Base-by-base conservation (phyloP, 2,113 vertebrate species). In the Petaurus breviceps region DNA sequence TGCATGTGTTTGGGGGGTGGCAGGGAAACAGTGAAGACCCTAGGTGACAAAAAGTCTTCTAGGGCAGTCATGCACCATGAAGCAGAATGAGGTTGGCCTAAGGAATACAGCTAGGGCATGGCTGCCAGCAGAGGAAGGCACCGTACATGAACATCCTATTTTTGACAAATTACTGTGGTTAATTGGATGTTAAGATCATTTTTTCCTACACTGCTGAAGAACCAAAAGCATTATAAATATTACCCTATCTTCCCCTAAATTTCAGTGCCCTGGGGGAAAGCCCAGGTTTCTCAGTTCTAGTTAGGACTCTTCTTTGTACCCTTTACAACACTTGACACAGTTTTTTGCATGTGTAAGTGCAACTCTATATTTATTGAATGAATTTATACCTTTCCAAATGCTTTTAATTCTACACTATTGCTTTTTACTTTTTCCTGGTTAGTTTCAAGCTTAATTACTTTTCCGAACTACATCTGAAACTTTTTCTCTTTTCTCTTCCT, bases 361-460 rank as follows among this genome's bases (percentile, higher is more conserved):
- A 84, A 2, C 1, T 43, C 68, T 43, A 43, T 84, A 43, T n/a
- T 84, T n/a, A 37, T 43, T 84, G 68, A 43, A 84, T 84, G 68
- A 84, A 84, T n/a, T 84, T 84, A 92, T 96, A 94, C 93, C 26
- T 90, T 57, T 84, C 57, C 51, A n/a, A 43, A n/a, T 90, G 9
- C n/a, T 92, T 94, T 94, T 98, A 95, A 95, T 94, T 1, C 95
- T 97, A 26, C 92, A 91, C 89, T 89, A 92, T 95, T 96, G 55
- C 43, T 94, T 93, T 0, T 0, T 54, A 54, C 23, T 26, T 52
- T 49, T 94, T 93, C 91, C 93, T 95, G 96, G 37, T 53, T 95
- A 93, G 91, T 89, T 92, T 94, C 55, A 90, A 53, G 47, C 97
- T 93, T 95, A 96, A 96, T 94, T 96, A 95, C 95, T 97, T 89